Evolutionary conservation across 2,888 invertebrate genomes (phyloP).

Genomic region (Ariolimax columbianus): DNA sequence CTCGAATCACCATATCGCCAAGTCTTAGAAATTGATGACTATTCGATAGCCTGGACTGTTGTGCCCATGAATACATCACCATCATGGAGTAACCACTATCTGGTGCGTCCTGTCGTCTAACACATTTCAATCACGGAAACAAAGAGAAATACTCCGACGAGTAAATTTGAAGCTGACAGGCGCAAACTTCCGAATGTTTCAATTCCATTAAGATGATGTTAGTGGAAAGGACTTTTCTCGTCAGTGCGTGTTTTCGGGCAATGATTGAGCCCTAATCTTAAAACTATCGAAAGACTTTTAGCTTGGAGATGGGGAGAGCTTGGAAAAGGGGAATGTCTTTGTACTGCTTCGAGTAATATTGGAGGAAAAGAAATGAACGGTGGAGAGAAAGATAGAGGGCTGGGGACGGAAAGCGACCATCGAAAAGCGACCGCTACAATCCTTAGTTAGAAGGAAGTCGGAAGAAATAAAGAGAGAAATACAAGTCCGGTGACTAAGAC

Average conservation of each 20-base stretch:
- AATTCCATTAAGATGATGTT: neutral
- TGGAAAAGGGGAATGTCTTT: too few relatives aligned
- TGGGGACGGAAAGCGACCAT: slow-evolving; percentile 4
- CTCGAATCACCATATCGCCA: neutral
- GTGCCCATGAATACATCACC: neutral
- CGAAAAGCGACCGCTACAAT: too few relatives aligned
- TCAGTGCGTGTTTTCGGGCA: neutral
- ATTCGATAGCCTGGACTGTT: slow-evolving; percentile 1
- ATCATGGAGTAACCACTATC: neutral
- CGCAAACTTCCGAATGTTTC: neutral
- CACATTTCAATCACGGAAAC: neutral
- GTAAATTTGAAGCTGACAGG: neutral
- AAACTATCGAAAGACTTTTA: too few relatives aligned
- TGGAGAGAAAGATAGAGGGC: slow-evolving; percentile 22
- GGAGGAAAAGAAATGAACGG: neutral
- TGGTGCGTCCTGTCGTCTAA: neutral
- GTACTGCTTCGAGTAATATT: too few relatives aligned
- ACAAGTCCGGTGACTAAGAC: too few relatives aligned
- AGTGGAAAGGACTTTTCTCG: neutral
- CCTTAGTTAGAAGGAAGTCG: too few relatives aligned
- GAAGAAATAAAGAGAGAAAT: too few relatives aligned
- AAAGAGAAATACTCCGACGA: neutral
- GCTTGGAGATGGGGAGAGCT: too few relatives aligned
- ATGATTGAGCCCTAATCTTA: too few relatives aligned
- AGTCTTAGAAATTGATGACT: neutral